phyloP scores from a whole-genome alignment of 2,797 vertebrate species.

The Chrosomus eos region DNA sequence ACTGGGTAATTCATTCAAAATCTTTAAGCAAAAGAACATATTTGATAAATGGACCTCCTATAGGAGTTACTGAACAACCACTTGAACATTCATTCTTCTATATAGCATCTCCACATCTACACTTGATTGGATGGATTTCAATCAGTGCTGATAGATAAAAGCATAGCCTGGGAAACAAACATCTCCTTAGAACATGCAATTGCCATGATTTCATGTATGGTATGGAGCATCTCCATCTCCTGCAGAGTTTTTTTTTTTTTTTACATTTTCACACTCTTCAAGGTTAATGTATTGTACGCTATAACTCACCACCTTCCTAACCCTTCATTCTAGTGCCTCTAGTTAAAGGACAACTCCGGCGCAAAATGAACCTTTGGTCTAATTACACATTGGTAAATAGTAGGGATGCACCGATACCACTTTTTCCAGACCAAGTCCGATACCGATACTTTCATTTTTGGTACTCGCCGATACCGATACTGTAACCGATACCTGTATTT shows the following conservation, averaged over 20 bases:
- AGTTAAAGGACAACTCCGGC: no score
- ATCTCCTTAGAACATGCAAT: not conserved
- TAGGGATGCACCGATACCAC: no score
- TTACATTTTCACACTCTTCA: not conserved
- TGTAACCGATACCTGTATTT: no score
- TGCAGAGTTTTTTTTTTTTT: not conserved
- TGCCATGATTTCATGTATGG: not conserved
- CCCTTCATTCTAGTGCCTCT: conserved; percentile 60
- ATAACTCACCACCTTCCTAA: conserved; percentile 26
- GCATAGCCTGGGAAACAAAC: not conserved
- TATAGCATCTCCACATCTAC: not conserved
- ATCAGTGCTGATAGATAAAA: not conserved
- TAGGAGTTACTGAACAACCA: not conserved
- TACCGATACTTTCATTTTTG: no score
- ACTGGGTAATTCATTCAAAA: conserved; percentile 29
- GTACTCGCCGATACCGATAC: no score
- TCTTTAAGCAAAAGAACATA: not conserved
- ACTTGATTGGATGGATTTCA: not conserved
- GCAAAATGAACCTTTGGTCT: no score
- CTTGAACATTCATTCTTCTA: not conserved
- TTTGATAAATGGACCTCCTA: not conserved
- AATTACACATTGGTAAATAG: no score
- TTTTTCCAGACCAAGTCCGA: no score
- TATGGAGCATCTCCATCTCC: conserved; percentile 1
- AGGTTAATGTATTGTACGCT: not conserved